Base-by-base conservation (phyloP, 2,888 invertebrate species). In the Tanytarsus gracilentus region DNA sequence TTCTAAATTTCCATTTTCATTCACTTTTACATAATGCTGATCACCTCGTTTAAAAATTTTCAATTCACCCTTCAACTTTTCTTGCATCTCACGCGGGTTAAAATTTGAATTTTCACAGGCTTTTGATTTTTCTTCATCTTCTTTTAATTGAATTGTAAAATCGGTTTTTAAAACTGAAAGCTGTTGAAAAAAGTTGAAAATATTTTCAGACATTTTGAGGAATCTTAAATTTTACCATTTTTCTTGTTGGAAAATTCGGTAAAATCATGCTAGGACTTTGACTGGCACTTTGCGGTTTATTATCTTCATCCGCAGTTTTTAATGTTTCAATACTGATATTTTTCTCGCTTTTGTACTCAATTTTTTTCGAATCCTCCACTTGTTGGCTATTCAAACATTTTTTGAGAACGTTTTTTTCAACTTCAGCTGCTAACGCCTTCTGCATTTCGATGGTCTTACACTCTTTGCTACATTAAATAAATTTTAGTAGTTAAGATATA, bases 11-110 rank as follows among this genome's bases (percentile, higher is more conserved):
- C n/a, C n/a, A n/a, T 36, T 36, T 18, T 44, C 44, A 18, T 44
- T 44, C 11, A 44, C 18, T 44, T 44, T 44, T 9, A 21, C 44
- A 18, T 23, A 44, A 7, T 23, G 18, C 21, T 44, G 18, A 11
- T 44, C 44, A 11, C 44, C 44, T 23, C 44, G 44, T 44, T 44
- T 44, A n/a, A 44, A 44, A 44, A 44, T 23, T 44, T 44, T 44
- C 11, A 44, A 18, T 5, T 18, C 21, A 11, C 44, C 44, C 18
- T 44, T 23, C 8, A 44, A 4, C n/a, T 23, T 23, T 23, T 44
- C 23, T 9, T 44, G 44, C 23, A 23, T 44, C 9, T 44, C 44
- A 23, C 44, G 18, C 18, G 44, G 44, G 23, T 44, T 23, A 9
- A 44, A 44, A 18, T 16, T 18, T 4, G n/a, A 18, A 11, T 21